A percentile compares a stretch with the other conserved stretches of the same genome.
These are phyloP conservation scores for Mus spretus DNA, from an alignment of 2,797 vertebrate genomes.

Conservation along the genomic window DNA sequence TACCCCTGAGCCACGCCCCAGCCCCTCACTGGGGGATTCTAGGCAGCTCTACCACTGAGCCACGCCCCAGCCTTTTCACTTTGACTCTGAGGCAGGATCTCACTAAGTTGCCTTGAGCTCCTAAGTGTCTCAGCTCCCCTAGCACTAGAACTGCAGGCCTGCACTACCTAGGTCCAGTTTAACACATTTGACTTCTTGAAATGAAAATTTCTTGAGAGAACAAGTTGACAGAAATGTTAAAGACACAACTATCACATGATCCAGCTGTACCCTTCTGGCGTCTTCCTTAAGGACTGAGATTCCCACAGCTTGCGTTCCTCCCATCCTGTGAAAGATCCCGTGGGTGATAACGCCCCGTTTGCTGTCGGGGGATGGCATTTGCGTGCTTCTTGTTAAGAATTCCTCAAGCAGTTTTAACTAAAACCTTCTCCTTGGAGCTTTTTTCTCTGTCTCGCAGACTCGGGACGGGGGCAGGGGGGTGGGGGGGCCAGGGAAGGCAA, in stretches of 20 bases:
- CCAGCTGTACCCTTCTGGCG: background rate
- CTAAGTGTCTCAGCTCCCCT: background rate
- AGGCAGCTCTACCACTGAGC: slow-evolving; percentile 18
- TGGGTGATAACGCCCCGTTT: background rate
- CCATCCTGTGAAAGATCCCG: background rate
- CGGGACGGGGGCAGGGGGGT: background rate
- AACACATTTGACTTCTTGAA: background rate
- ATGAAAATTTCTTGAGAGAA: background rate
- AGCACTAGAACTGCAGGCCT: background rate
- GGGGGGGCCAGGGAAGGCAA: too few species aligned
- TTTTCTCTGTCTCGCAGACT: background rate
- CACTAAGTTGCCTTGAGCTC: background rate
- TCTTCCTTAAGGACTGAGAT: background rate
- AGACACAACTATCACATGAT: background rate
- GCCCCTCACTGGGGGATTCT: too few species aligned
- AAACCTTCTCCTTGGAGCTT: background rate
- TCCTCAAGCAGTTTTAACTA: background rate
- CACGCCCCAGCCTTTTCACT: background rate
- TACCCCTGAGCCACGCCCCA: background rate
- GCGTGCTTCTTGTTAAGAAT: slow-evolving; percentile 13
- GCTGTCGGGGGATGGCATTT: fast-evolving
- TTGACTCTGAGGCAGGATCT: background rate
- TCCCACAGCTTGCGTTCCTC: background rate
- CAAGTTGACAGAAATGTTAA: background rate
- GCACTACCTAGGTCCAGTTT: background rate